Percentiles rank a stretch among this genome's conserved stretches.
Conservation (phyloP, 2,113 vertebrate genomes). For the Dinomys branickii region DNA sequence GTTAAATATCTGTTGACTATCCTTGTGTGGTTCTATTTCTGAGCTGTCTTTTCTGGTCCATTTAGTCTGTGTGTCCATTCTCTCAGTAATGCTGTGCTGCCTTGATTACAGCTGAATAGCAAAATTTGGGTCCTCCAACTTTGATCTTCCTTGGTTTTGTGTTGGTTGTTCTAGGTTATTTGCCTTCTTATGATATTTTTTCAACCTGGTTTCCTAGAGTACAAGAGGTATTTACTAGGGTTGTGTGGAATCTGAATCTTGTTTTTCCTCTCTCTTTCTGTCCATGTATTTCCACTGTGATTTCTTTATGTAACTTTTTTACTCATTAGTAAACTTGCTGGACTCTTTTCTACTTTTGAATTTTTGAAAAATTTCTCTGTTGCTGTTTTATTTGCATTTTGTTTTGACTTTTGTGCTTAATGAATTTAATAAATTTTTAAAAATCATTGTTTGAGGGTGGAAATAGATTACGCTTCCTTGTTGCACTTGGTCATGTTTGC, state of each 20-base stretch:
- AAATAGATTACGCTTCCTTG: background rate
- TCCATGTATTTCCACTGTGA: background rate
- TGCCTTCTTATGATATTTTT: background rate
- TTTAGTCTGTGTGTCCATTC: background rate
- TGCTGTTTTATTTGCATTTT: background rate
- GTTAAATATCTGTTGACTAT: background rate
- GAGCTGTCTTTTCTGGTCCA: background rate
- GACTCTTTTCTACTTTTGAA: background rate
- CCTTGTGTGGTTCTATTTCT: background rate
- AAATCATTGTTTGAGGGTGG: background rate
- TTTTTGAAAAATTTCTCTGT: background rate
- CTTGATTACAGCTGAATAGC: background rate
- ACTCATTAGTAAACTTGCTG: background rate
- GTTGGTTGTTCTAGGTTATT: background rate
- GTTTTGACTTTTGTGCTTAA: background rate
- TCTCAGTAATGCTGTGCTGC: background rate
- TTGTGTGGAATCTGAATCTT: background rate
- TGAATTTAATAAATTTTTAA: background rate
- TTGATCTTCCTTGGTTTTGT: background rate
- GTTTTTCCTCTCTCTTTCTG: accelerated
- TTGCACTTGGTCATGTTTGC: background rate
- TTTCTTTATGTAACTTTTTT: background rate
- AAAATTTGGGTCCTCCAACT: background rate
- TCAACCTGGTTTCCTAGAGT: background rate
- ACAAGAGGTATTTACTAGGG: background rate